Evolutionary conservation across 2,797 vertebrate species (phyloP).

Genomic region (Protonibea diacanthus): DNA sequence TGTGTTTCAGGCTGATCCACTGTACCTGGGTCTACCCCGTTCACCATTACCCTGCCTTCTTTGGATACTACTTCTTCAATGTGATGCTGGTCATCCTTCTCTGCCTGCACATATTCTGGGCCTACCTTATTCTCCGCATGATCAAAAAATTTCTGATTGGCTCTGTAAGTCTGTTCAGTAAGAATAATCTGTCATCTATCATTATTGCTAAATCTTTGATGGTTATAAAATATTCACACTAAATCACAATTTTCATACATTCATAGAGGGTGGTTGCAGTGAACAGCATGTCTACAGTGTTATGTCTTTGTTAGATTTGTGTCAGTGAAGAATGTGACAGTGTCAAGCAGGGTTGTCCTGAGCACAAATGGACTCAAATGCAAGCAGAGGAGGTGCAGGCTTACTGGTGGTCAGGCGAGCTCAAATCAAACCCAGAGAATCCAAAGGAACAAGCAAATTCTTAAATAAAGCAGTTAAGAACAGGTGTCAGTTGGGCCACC

Average conservation of each 20-base stretch:
- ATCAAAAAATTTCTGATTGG: slow-evolving; percentile 88
- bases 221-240: background rate
- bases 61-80: slow-evolving; percentile 94
- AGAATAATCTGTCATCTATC: background rate
- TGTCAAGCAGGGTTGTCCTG: too few relatives aligned
- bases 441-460: too few relatives aligned
- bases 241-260: background rate
- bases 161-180: slow-evolving; percentile 83
- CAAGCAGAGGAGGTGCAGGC: too few relatives aligned
- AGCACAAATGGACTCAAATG: too few relatives aligned
- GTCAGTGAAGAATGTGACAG: too few relatives aligned
- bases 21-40: slow-evolving; percentile 89
- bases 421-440: too few relatives aligned
- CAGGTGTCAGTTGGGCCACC: too few relatives aligned
- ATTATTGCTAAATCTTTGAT: background rate
- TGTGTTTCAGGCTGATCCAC: slow-evolving; percentile 90
- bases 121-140: slow-evolving; percentile 90
- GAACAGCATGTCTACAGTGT: too few relatives aligned
- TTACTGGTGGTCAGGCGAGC: too few relatives aligned
- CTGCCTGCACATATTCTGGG: slow-evolving; percentile 93
- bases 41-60: slow-evolving; percentile 87
- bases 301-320: too few relatives aligned
- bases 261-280: too few relatives aligned
- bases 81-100: slow-evolving; percentile 88
- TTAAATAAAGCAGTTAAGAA: too few relatives aligned